Evolutionary conservation across 2,113 vertebrate species (phyloP).

Genomic region (Tragelaphus buxtoni): DNA sequence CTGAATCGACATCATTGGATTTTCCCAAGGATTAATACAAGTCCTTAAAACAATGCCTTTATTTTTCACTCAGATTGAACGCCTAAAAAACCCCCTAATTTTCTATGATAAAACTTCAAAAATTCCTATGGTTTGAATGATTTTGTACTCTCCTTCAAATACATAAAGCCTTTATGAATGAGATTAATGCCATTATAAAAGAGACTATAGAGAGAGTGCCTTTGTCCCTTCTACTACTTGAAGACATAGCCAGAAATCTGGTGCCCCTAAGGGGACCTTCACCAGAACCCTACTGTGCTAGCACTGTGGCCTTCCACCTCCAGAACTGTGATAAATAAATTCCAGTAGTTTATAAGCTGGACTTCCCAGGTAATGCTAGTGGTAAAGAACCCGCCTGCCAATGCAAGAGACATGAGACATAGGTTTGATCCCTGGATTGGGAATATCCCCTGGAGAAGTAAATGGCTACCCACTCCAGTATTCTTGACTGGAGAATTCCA

Average conservation of each 20-base stretch:
- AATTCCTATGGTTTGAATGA: neutral
- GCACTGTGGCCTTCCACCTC: neutral
- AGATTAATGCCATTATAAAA: neutral
- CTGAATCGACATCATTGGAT: neutral
- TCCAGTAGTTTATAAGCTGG: neutral
- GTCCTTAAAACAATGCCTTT: neutral
- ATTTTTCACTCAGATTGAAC: neutral
- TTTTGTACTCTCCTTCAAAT: neutral
- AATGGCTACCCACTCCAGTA: neutral
- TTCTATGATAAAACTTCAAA: slow-evolving; percentile 22
- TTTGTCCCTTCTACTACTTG: neutral
- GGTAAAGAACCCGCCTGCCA: neutral
- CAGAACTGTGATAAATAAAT: neutral
- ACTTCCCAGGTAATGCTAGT: neutral
- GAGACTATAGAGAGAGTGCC: neutral
- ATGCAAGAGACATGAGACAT: neutral
- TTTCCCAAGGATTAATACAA: neutral
- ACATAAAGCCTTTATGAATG: neutral
- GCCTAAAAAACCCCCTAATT: neutral
- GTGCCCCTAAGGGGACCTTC: neutral
- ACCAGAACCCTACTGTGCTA: neutral
- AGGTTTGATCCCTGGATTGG: neutral
- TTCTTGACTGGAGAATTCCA: neutral
- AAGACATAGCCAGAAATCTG: neutral
- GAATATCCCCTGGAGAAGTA: neutral